Evolutionary conservation across 2,888 invertebrate species (phyloP), one percentile per base, ranked within the genome.

Genomic region (Schizaphis graminum): DNA sequence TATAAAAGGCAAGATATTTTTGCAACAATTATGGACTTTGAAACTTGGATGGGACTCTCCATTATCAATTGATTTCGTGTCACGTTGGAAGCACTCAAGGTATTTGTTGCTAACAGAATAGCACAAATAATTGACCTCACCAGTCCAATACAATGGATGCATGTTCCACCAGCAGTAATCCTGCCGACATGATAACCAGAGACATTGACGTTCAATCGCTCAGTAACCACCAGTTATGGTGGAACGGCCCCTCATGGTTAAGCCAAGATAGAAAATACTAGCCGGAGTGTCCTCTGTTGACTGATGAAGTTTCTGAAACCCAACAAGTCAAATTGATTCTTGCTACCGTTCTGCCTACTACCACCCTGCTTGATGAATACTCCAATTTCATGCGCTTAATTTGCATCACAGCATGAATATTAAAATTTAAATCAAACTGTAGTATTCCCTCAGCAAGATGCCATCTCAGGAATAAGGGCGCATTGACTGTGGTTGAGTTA

Each of bases 1-100:
- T 49, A 87, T 87, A 28, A 87, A 49, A n/a, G 87, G 87, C 13
- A 87, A 87, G 21, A 49, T 87, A 49, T 87, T 87, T 5, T 49
- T 87, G n/a, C 87, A 87, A 26, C 87, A 87, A 87, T 28, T 87
- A 21, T 87, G 87, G 53, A n/a, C 28, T 16, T 26, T 87, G 49
- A 87, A 87, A 1, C 5, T 87, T 16, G 87, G 16, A 26, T 87
- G n/a, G 87, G 87, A 53, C n/a, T n/a, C n/a, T 3, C 16, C n/a
- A 49, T n/a, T 87, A 5, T n/a, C 87, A 16, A 24, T 5, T 21
- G 49, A 87, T 49, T 5, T 87, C 0, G 28, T n/a, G 49, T 49
- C 8, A 7, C 47, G 87, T 3, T 87, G 49, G 87, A 26, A 49
- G 49, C 53, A 41, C 85, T 85, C 1, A 41, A 85, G 44, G 85